Evolutionary conservation across 2,888 invertebrate genomes (phyloP).

Genomic region (Lasius fuliginosus): DNA sequence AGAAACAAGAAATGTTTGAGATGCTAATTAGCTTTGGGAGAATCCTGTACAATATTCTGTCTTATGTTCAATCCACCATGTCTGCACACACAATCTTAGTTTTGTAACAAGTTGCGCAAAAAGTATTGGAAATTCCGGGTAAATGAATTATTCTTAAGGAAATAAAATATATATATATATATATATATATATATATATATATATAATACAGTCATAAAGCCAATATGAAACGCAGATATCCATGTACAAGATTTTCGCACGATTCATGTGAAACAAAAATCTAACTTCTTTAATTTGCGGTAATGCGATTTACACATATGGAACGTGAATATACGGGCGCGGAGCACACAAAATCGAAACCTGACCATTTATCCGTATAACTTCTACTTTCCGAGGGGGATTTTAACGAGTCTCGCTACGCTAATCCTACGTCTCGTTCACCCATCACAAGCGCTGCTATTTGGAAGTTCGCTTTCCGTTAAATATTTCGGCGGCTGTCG

Average conservation of each 20-base stretch:
- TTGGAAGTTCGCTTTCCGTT: constrained; percentile 71
- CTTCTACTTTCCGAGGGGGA: constrained; percentile 28
- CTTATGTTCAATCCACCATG: not conserved
- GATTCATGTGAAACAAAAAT: not conserved
- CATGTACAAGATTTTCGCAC: not conserved
- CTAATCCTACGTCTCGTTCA: constrained; percentile 59
- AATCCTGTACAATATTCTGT: not conserved
- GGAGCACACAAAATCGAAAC: constrained; percentile 23
- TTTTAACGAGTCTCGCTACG: constrained; percentile 65
- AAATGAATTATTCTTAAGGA: constrained; percentile 18
- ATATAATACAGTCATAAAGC: not conserved
- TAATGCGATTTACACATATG: not conserved
- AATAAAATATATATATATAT: not conserved
- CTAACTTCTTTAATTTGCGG: constrained; percentile 36
- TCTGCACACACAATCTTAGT: constrained; percentile 12
- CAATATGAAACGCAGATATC: not conserved
- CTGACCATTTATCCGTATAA: constrained; percentile 54
- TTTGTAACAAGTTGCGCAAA: constrained; percentile 22
- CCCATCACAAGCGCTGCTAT: constrained; percentile 23
- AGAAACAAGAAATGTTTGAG: constrained; percentile 22
- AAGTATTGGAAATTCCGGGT: not conserved
- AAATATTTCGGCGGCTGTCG: constrained; percentile 71
- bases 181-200: constrained; percentile 1
- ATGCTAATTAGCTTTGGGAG: constrained; percentile 58
- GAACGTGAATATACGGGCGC: not conserved